Conservation (phyloP, 2,888 invertebrate species). For the Melangyna quadrimaculata region DNA sequence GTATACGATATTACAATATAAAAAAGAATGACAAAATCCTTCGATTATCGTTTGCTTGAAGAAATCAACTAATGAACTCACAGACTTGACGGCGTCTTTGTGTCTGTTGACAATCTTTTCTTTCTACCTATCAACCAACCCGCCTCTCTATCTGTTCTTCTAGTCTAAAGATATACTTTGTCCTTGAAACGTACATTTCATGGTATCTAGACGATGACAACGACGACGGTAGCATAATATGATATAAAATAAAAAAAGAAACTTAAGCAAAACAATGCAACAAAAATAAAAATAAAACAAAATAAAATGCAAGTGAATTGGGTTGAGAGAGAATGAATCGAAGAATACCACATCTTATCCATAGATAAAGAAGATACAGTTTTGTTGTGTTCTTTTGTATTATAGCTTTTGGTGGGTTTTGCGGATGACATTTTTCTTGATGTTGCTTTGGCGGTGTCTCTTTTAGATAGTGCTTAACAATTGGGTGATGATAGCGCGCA, state of each 20-base stretch:
- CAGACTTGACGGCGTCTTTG: conserved; percentile 70
- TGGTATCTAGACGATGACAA: not conserved
- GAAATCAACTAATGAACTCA: conserved; percentile 69
- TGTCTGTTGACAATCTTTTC: conserved; percentile 49
- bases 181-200: not conserved
- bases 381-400: not conserved
- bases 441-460: conserved; percentile 4
- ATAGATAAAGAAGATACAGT: conserved; percentile 18
- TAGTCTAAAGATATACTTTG: conserved; percentile 22
- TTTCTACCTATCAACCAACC: not conserved
- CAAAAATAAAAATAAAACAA: not conserved
- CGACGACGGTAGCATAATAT: not conserved
- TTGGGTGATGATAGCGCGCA: conserved; percentile 39
- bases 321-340: conserved; percentile 2
- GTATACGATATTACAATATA: not conserved
- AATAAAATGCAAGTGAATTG: conserved; percentile 17
- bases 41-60: conserved; percentile 46
- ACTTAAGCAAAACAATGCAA: conserved; percentile 3
- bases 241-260: not conserved
- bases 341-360: not conserved
- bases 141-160: no score
- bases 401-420: not conserved
- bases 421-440: conserved; percentile 45
- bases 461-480: conserved; percentile 20
- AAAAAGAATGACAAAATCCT: conserved; percentile 15